Evolutionary conservation across 2,888 invertebrate species (phyloP).

Genomic region (Idaea biselata): DNA sequence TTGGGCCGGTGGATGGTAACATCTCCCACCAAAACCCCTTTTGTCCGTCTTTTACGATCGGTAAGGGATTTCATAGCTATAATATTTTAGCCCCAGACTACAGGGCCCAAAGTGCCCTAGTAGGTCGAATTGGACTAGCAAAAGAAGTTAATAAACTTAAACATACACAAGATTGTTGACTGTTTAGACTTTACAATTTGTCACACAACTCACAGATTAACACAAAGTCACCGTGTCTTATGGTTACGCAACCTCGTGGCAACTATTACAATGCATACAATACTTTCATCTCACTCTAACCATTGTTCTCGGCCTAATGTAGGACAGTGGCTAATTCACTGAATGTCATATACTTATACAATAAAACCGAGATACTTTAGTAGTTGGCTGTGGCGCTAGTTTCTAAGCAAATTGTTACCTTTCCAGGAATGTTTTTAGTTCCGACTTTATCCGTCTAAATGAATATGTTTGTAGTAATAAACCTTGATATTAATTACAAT

Average conservation of each 20-base stretch:
- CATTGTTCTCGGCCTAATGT: conserved; percentile 15
- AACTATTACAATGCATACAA: conserved; percentile 44
- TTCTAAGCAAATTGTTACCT: neutral
- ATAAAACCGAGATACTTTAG: neutral
- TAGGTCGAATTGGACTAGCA: neutral
- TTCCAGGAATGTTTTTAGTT: neutral
- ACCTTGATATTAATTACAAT: neutral
- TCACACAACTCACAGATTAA: conserved; percentile 15
- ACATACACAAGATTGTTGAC: neutral
- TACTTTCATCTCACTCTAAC: conserved; percentile 25
- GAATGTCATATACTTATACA: neutral
- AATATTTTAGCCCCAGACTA: no score
- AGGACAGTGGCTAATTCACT: conserved; percentile 3
- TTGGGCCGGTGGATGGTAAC: no score
- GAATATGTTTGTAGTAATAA: neutral
- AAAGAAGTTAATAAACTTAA: neutral
- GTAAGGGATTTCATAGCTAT: no score
- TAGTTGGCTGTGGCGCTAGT: neutral
- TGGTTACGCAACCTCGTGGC: conserved; percentile 48
- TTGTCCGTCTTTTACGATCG: no score
- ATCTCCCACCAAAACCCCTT: no score
- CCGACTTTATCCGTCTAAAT: neutral
- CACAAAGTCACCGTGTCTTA: conserved; percentile 27
- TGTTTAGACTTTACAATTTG: neutral
- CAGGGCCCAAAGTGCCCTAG: no score